These are phyloP conservation scores for Plusia festucae DNA, from an alignment of 2,888 invertebrate genomes.

Conservation along the genomic window DNA sequence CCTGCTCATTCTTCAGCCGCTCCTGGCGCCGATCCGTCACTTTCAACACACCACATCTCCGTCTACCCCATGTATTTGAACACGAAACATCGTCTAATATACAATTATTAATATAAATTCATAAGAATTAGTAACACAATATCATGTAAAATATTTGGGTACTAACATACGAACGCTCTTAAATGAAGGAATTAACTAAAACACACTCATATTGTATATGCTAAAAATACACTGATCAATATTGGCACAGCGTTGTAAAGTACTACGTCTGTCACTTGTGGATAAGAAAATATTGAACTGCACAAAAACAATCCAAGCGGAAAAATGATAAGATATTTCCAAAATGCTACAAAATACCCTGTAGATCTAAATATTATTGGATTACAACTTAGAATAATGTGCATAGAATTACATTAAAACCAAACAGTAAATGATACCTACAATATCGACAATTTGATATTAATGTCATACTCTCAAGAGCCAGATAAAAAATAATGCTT, in stretches of 20 bases:
- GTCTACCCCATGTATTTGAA: conserved; percentile 49
- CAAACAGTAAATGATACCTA: conserved; percentile 45
- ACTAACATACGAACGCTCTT: conserved; percentile 59
- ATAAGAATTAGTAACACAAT: conserved; percentile 81
- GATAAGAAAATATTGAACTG: conserved; percentile 44
- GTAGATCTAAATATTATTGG: conserved; percentile 69
- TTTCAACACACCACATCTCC: conserved; percentile 55
- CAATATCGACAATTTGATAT: conserved; percentile 39
- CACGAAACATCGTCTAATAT: conserved; percentile 66
- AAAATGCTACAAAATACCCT: conserved; percentile 77
- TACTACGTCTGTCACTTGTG: conserved; percentile 36
- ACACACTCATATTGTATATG: conserved; percentile 54
- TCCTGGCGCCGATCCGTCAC: conserved; percentile 41
- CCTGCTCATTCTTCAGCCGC: conserved; percentile 23
- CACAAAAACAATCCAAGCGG: conserved; percentile 41
- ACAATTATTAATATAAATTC: conserved; percentile 71
- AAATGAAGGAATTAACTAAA: conserved; percentile 59
- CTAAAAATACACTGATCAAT: conserved; percentile 55
- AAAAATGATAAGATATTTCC: conserved; percentile 42
- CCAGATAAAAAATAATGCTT: conserved; percentile 48
- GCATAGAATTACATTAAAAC: conserved; percentile 49
- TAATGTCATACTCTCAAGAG: conserved; percentile 50
- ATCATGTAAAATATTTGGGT: conserved; percentile 74
- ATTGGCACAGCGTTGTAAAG: conserved; percentile 59
- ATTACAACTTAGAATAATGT: conserved; percentile 47